Percentiles rank a stretch among this genome's conserved stretches.
Conservation (phyloP, 2,797 vertebrate species). For the Vipera latastei region DNA sequence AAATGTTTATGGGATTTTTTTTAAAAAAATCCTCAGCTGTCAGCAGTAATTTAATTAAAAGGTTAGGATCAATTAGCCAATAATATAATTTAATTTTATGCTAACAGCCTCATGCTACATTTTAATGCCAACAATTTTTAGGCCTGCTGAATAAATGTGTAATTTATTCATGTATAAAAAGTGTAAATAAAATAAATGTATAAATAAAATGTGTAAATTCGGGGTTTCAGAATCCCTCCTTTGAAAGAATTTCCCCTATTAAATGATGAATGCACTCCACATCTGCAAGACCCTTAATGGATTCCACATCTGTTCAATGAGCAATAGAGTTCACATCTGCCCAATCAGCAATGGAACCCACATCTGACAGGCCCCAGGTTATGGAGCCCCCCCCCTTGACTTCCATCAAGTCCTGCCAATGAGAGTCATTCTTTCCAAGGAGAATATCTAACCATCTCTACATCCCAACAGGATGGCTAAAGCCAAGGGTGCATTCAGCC, state of each 20-base stretch:
- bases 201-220: not conserved
- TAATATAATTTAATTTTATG: conserved; percentile 20
- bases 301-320: not conserved
- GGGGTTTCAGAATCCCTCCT: not conserved
- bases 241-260: not conserved
- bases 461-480: not conserved
- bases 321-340: not conserved
- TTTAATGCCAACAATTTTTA: not conserved
- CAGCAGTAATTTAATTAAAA: conserved; percentile 10
- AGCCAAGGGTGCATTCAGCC: not conserved
- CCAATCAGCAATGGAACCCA: not conserved
- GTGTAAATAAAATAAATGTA: too few species aligned
- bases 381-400: not conserved
- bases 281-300: not conserved
- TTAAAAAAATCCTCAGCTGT: not conserved
- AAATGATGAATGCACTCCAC: not conserved
- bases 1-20: not conserved
- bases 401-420: not conserved
- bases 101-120: not conserved
- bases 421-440: not conserved
- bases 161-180: not conserved
- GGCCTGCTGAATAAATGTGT: not conserved
- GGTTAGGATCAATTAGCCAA: not conserved
- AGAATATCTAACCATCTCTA: not conserved
- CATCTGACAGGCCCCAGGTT: not conserved